Evolutionary conservation across 2,797 vertebrate genomes (phyloP).

Genomic region (Crocidura indochinensis): DNA sequence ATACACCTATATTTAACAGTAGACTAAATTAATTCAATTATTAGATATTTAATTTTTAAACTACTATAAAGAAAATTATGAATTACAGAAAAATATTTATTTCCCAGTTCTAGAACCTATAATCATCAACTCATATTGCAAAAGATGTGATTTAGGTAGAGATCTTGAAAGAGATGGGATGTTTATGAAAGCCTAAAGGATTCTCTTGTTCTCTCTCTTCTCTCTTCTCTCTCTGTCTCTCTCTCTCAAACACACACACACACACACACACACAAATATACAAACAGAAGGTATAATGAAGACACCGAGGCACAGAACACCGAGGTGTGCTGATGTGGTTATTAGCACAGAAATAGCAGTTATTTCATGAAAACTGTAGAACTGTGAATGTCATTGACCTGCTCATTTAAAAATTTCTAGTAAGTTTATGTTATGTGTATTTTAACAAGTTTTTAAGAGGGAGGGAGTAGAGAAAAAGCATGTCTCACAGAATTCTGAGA

Average conservation of each 20-base stretch:
- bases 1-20: neutral
- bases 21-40: constrained; percentile 35
- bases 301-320: neutral
- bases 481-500: neutral
- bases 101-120: neutral
- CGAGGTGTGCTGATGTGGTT: no score
- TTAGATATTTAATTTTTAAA: constrained; percentile 23
- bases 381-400: neutral
- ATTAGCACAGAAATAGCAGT: no score
- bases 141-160: neutral
- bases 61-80: constrained; percentile 6
- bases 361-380: no score
- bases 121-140: constrained; percentile 1
- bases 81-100: neutral
- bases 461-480: neutral
- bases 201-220: neutral
- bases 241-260: no score
- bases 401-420: neutral
- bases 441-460: neutral
- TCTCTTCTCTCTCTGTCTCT: neutral
- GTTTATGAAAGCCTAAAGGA: neutral
- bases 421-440: neutral
- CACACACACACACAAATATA: neutral
- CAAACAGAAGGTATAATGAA: neutral
- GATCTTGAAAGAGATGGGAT: neutral